Percentiles rank a stretch among this genome's conserved stretches.
phyloP scores from a whole-genome alignment of 2,888 invertebrate genomes.

The Gymnoscelis rufifasciata region DNA sequence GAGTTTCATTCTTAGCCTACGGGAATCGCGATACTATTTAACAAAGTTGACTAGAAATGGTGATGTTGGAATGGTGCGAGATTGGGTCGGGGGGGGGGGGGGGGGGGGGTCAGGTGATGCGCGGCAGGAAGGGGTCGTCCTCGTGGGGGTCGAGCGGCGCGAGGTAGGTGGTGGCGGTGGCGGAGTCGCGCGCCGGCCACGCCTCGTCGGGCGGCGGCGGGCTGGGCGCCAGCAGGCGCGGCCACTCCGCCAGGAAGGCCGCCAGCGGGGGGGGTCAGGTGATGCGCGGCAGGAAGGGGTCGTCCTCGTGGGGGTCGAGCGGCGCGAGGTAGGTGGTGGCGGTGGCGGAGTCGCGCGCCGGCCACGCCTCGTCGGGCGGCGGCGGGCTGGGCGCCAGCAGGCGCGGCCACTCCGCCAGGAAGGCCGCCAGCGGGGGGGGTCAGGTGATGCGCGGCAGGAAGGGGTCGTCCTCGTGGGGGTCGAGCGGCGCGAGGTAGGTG shows the following conservation, averaged over 20 bases:
- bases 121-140: constrained; percentile 41
- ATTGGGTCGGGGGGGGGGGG: no score
- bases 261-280: not conserved
- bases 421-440: not conserved
- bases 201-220: no score
- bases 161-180: not conserved
- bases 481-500: constrained; percentile 43
- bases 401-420: not conserved
- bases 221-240: not conserved
- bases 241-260: not conserved
- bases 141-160: constrained; percentile 24
- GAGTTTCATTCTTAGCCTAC: no score
- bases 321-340: not conserved
- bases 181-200: no score
- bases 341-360: no score
- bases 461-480: constrained; percentile 40
- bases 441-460: constrained; percentile 26
- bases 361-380: no score
- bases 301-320: constrained; percentile 32
- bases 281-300: constrained; percentile 36
- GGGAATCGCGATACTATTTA: not conserved
- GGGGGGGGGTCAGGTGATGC: not conserved
- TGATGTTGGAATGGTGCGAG: not conserved
- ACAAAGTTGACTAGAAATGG: constrained; percentile 3
- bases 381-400: not conserved